These are phyloP conservation scores for Mizuhopecten yessoensis DNA, from an alignment of 1,140 invertebrate species.

Conservation along the genomic window DNA sequence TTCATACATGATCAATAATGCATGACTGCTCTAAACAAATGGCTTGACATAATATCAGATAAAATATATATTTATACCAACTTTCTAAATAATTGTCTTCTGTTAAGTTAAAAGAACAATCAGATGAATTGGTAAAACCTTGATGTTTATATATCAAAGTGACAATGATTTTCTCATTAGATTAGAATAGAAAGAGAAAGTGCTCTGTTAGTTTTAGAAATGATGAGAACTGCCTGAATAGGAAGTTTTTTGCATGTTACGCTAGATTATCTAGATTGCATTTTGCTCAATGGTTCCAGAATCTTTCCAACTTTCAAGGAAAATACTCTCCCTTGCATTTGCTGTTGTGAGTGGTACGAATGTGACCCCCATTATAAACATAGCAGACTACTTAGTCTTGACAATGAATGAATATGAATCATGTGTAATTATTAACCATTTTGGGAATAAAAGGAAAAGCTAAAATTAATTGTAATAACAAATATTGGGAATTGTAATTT, in stretches of 20 bases:
- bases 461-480: too few relatives aligned
- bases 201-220: neutral
- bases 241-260: neutral
- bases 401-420: neutral
- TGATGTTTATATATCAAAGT: neutral
- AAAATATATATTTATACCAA: neutral
- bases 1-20: slow-evolving; percentile 24
- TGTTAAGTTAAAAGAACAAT: neutral
- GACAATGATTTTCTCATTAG: neutral
- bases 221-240: neutral
- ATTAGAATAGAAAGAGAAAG: neutral
- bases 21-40: slow-evolving; percentile 38
- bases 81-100: neutral
- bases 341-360: neutral
- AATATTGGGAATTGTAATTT: too few relatives aligned
- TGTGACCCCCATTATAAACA: neutral
- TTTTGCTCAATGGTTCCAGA: neutral
- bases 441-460: too few relatives aligned
- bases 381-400: neutral
- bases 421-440: too few relatives aligned
- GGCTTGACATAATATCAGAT: neutral
- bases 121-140: neutral
- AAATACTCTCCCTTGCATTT: neutral
- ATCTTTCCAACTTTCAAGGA: neutral
- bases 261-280: neutral